phyloP scores from a whole-genome alignment of 2,113 vertebrate species.

The Cyprinus carpio region DNA sequence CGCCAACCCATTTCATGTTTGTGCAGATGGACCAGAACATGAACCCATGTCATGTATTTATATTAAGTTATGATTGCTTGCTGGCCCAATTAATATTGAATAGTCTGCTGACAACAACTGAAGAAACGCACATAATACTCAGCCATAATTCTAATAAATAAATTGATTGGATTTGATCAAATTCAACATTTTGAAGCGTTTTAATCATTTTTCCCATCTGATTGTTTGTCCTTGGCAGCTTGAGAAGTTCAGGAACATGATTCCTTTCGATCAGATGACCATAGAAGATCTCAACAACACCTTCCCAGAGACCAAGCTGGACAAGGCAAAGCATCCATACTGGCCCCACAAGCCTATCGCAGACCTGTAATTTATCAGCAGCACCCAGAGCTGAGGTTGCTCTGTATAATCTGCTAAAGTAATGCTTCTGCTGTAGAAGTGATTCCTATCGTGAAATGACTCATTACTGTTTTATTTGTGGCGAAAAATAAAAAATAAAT shows the following conservation, averaged over 20 bases:
- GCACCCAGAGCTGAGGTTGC: conserved; percentile 6
- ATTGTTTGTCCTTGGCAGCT: conserved; percentile 72
- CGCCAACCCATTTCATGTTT: background rate
- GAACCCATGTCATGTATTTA: background rate
- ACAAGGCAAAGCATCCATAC: conserved; percentile 86
- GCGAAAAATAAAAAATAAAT: conserved; percentile 32
- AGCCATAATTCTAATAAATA: background rate
- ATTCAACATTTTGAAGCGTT: background rate
- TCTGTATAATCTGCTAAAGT: conserved; percentile 49
- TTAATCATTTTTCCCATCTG: background rate
- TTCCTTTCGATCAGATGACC: conserved; percentile 96
- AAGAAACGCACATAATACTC: background rate
- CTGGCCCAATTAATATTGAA: background rate
- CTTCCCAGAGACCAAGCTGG: conserved; percentile 89
- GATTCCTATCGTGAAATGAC: conserved; percentile 32
- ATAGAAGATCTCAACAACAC: conserved; percentile 78
- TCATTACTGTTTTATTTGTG: conserved; percentile 29
- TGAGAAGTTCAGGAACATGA: conserved; percentile 84
- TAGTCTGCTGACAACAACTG: background rate
- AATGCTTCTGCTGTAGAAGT: conserved; percentile 24
- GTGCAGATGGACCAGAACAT: background rate
- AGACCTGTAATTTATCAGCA: conserved; percentile 76
- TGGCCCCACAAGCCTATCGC: conserved; percentile 90
- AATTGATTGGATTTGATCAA: background rate
- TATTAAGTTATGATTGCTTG: background rate